A percentile compares a stretch with the other conserved stretches of the same genome.
These are phyloP conservation scores for Telmatochromis brichardi DNA, from an alignment of 2,113 vertebrate genomes.

Conservation along the genomic window DNA sequence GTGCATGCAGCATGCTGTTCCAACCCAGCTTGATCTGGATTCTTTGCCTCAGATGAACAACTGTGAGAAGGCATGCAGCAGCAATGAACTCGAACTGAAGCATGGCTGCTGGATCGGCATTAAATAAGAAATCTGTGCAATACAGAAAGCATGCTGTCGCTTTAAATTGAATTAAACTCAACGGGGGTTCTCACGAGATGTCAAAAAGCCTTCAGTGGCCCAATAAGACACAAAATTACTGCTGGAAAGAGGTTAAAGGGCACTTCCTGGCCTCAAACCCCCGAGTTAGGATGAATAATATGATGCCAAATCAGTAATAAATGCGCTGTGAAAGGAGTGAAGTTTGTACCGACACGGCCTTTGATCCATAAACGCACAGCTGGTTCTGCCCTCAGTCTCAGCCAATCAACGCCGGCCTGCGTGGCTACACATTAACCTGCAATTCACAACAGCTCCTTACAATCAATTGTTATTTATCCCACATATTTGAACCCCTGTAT, in stretches of 20 bases:
- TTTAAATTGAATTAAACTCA: slow-evolving; percentile 56
- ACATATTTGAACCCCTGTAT: not conserved
- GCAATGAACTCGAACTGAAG: slow-evolving; percentile 30
- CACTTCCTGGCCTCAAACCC: not conserved
- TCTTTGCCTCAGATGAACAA: not conserved
- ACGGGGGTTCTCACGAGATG: slow-evolving; percentile 31
- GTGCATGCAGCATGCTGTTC: not conserved
- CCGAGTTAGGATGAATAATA: not conserved
- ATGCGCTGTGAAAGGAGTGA: slow-evolving; percentile 1
- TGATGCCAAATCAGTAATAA: not conserved
- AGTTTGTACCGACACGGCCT: slow-evolving; percentile 58
- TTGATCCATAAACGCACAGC: slow-evolving; percentile 22
- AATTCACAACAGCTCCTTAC: not conserved
- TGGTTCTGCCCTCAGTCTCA: slow-evolving; percentile 29
- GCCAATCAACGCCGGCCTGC: slow-evolving; percentile 46
- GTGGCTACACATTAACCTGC: slow-evolving; percentile 54
- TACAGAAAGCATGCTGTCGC: not conserved
- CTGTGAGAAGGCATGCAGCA: not conserved
- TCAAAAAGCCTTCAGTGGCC: not conserved
- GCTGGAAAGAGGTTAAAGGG: not conserved
- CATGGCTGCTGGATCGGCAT: slow-evolving; percentile 48
- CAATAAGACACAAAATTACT: not conserved
- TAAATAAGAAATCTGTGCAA: not conserved
- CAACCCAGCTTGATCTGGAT: slow-evolving; percentile 38
- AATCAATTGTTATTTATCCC: not conserved